These are phyloP conservation scores for Drosophila grimshawi DNA, from an alignment of 1,140 invertebrate genomes.

Conservation along the genomic window DNA sequence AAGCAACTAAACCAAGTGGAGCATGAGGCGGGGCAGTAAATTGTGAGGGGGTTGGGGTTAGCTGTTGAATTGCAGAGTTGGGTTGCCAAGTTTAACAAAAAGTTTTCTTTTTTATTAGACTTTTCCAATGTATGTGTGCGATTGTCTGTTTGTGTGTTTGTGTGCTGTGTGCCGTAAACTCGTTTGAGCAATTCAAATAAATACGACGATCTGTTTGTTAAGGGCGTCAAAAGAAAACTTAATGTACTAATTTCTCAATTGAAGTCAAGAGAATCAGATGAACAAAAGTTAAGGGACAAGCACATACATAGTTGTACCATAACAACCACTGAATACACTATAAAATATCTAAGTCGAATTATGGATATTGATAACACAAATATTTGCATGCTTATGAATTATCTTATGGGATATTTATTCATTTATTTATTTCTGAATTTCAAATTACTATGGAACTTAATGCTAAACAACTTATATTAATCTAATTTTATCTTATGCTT, in stretches of 20 bases:
- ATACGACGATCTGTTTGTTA: slow-evolving; percentile 74
- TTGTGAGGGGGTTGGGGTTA: neutral
- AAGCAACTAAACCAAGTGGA: slow-evolving; percentile 56
- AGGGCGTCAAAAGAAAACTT: slow-evolving; percentile 75
- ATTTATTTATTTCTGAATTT: neutral
- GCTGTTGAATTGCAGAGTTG: slow-evolving; percentile 34
- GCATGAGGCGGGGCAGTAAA: slow-evolving; percentile 14
- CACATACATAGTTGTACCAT: neutral
- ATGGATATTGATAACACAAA: neutral
- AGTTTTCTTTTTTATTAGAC: slow-evolving; percentile 50
- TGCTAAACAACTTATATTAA: too few relatives aligned
- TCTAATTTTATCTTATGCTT: too few relatives aligned
- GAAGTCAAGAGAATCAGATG: slow-evolving; percentile 50
- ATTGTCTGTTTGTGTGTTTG: slow-evolving; percentile 33
- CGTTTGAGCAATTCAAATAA: slow-evolving; percentile 79
- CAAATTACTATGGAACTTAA: too few relatives aligned
- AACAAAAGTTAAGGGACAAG: slow-evolving; percentile 14
- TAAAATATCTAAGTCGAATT: neutral
- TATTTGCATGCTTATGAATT: too few relatives aligned
- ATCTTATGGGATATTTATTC: too few relatives aligned
- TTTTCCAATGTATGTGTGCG: slow-evolving; percentile 29
- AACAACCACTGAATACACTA: slow-evolving; percentile 10
- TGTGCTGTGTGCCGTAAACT: slow-evolving; percentile 52
- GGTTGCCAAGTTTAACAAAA: slow-evolving; percentile 70
- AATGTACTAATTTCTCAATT: slow-evolving; percentile 81